These are phyloP conservation scores for Alectoris magna DNA, from an alignment of 2,797 vertebrate species.

Conservation along the genomic window DNA sequence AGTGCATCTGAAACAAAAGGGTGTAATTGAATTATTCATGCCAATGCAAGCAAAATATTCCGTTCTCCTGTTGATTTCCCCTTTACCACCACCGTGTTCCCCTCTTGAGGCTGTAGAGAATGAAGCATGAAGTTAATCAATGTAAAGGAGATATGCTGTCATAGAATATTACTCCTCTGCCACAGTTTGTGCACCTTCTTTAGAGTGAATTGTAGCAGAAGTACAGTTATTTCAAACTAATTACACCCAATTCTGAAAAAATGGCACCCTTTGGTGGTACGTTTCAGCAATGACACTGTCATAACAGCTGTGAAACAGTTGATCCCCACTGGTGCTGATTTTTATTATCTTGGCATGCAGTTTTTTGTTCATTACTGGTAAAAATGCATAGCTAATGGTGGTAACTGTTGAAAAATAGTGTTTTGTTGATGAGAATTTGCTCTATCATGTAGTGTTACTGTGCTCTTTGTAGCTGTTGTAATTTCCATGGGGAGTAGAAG, in stretches of 20 bases:
- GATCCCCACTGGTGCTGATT: neutral
- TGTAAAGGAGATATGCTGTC: neutral
- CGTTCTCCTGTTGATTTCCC: constrained; percentile 28
- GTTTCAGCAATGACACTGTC: neutral
- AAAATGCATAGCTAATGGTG: neutral
- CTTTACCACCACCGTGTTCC: neutral
- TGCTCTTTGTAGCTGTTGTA: neutral
- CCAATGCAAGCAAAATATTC: neutral
- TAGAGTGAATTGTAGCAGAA: neutral
- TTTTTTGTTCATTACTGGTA: neutral
- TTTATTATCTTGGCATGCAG: neutral
- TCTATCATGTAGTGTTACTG: neutral
- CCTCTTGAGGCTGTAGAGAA: neutral
- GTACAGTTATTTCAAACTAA: neutral
- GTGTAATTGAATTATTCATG: neutral
- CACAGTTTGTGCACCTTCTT: neutral
- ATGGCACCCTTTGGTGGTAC: neutral
- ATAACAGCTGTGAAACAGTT: neutral
- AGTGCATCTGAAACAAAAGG: neutral
- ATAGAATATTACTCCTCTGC: neutral
- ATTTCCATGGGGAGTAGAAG: neutral
- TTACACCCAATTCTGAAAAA: neutral
- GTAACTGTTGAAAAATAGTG: neutral
- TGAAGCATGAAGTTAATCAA: neutral
- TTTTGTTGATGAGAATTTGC: neutral